Conservation (phyloP, 2,888 invertebrate genomes). For the Ceraclea dissimilis region DNA sequence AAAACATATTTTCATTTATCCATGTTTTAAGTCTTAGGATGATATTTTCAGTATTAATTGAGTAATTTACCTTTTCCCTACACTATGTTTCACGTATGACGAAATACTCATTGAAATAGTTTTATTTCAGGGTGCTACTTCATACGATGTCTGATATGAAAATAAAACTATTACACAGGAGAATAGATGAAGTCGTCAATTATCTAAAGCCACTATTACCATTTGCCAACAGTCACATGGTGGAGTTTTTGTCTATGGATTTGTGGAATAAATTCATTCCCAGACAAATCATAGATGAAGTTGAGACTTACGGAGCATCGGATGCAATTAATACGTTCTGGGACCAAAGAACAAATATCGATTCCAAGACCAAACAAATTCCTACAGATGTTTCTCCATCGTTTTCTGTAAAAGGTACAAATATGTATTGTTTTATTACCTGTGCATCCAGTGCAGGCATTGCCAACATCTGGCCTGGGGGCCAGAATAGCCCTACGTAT, state of each 20-base stretch:
- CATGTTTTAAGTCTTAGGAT: no score
- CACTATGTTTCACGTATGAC: no score
- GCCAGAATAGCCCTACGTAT: no score
- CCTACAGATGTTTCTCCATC: not conserved
- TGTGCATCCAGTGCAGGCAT: not conserved
- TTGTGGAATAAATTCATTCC: conserved; percentile 59
- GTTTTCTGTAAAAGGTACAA: not conserved
- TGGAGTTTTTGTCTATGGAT: conserved; percentile 59
- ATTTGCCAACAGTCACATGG: conserved; percentile 72
- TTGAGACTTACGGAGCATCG: conserved; percentile 39
- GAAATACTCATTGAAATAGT: no score
- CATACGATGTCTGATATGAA: conserved; percentile 9
- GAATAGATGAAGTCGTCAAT: conserved; percentile 42
- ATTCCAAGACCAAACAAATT: not conserved
- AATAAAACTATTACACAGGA: conserved; percentile 28
- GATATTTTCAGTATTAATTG: no score
- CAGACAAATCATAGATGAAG: conserved; percentile 41
- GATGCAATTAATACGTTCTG: conserved; percentile 47
- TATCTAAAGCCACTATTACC: conserved; percentile 54
- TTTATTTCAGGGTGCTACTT: no score
- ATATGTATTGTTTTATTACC: not conserved
- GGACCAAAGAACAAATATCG: conserved; percentile 23
- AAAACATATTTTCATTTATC: no score
- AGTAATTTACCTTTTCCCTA: no score
- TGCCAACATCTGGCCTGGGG: no score